These are phyloP conservation scores for Lordiphosa stackelbergi DNA, from an alignment of 1,140 invertebrate species.

Conservation along the genomic window DNA sequence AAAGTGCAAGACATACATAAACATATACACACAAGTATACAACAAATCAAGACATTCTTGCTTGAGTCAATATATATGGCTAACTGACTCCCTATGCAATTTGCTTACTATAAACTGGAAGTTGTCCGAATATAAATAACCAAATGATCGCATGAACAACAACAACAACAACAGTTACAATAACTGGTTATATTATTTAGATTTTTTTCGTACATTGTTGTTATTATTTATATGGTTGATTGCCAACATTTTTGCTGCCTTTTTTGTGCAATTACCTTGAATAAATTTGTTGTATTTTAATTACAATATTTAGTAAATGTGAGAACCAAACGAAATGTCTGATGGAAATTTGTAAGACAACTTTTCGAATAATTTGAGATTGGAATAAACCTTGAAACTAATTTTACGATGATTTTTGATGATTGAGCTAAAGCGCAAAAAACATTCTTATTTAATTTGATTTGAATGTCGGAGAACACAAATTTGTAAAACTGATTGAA, in stretches of 20 bases:
- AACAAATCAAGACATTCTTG: constrained; percentile 17
- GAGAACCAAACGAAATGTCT: constrained; percentile 26
- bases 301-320: constrained; percentile 48
- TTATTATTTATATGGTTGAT: constrained; percentile 43
- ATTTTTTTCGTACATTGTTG: constrained; percentile 32
- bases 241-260: constrained; percentile 26
- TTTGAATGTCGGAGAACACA: too few species aligned
- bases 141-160: constrained; percentile 54
- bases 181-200: constrained; percentile 68
- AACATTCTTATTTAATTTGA: too few species aligned
- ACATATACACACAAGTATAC: neutral
- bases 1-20: constrained; percentile 31
- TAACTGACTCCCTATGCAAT: constrained; percentile 38
- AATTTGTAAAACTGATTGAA: too few species aligned
- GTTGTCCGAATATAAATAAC: constrained; percentile 65
- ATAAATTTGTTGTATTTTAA: constrained; percentile 45
- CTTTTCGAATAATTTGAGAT: constrained; percentile 1
- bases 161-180: constrained; percentile 51
- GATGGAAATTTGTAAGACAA: neutral
- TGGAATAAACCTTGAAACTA: neutral
- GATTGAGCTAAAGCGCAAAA: too few species aligned
- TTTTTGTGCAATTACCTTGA: constrained; percentile 56
- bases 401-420: too few species aligned
- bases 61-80: constrained; percentile 43
- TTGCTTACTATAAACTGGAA: constrained; percentile 60